Percentiles rank a stretch among this genome's conserved stretches.
Evolutionary conservation across 2,888 invertebrate genomes (phyloP).

Genomic region (Amblyjoppa proteus): DNA sequence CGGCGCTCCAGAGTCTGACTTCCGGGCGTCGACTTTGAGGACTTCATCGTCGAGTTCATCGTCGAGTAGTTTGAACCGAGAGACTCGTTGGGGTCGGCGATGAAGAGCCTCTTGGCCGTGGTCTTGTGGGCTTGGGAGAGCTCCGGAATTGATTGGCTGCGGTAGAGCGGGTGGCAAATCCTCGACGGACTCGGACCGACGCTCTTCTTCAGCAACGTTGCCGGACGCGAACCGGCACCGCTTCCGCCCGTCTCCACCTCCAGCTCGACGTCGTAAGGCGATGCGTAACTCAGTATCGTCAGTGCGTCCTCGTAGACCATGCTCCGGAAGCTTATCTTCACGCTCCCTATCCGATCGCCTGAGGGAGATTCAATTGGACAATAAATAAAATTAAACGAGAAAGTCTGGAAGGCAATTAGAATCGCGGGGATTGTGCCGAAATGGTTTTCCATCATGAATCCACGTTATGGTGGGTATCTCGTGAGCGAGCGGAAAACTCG

Average conservation of each 20-base stretch:
- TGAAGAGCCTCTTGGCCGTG: slow-evolving; percentile 83
- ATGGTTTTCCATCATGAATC: background rate
- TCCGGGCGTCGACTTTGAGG: slow-evolving; percentile 79
- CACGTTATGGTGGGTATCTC: background rate
- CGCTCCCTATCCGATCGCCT: slow-evolving; percentile 95
- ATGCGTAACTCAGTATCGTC: slow-evolving; percentile 95
- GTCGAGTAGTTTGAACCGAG: slow-evolving; percentile 85
- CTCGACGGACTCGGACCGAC: slow-evolving; percentile 82
- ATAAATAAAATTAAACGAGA: background rate
- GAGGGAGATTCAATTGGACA: slow-evolving; percentile 67
- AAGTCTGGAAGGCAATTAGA: background rate
- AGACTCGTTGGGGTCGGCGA: slow-evolving; percentile 84
- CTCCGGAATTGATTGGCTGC: slow-evolving; percentile 93
- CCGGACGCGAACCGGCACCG: slow-evolving; percentile 80
- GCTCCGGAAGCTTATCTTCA: slow-evolving; percentile 94
- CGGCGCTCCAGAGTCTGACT: slow-evolving; percentile 78
- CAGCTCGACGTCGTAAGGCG: slow-evolving; percentile 94
- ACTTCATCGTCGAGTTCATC: slow-evolving; percentile 81
- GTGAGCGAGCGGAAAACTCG: slow-evolving; percentile 19
- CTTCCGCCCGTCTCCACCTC: slow-evolving; percentile 88
- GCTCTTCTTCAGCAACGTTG: slow-evolving; percentile 83
- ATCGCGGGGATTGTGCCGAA: background rate
- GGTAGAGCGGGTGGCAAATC: slow-evolving; percentile 91
- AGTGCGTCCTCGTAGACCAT: slow-evolving; percentile 96
- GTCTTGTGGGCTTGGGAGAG: slow-evolving; percentile 87